Conservation (phyloP, 2,113 vertebrate genomes). For the Ptilonorhynchus violaceus region DNA sequence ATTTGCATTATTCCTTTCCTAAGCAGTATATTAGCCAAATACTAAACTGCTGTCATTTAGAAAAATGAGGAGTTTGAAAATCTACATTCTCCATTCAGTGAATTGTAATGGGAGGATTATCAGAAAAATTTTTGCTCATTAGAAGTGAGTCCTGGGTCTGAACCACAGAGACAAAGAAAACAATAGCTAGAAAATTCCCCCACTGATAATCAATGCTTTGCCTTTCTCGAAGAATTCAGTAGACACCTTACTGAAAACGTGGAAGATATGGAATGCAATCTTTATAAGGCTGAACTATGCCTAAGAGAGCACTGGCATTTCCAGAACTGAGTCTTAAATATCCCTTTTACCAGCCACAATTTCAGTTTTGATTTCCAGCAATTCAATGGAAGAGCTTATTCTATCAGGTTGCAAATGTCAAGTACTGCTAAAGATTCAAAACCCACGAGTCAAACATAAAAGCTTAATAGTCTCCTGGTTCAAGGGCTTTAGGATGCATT, state of each 20-base stretch:
- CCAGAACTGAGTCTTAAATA: neutral
- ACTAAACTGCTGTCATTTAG: neutral
- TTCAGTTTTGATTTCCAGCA: neutral
- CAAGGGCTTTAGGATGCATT: neutral
- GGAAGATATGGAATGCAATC: neutral
- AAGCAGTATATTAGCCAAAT: neutral
- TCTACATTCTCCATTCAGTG: neutral
- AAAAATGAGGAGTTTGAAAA: neutral
- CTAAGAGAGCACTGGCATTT: neutral
- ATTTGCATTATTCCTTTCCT: neutral
- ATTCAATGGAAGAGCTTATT: neutral
- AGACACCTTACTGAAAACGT: neutral
- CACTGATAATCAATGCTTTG: neutral
- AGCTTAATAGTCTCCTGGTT: neutral
- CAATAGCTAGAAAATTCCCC: neutral
- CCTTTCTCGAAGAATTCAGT: neutral
- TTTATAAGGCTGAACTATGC: neutral
- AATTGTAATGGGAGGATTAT: neutral
- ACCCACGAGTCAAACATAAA: neutral
- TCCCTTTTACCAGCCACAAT: neutral
- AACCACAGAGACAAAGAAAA: neutral
- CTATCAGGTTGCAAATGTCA: neutral
- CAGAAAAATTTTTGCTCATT: neutral
- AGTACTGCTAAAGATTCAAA: neutral
- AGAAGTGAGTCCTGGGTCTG: neutral